phyloP scores from a whole-genome alignment of 1,140 invertebrate genomes.

The Leptopilina boulardi region DNA sequence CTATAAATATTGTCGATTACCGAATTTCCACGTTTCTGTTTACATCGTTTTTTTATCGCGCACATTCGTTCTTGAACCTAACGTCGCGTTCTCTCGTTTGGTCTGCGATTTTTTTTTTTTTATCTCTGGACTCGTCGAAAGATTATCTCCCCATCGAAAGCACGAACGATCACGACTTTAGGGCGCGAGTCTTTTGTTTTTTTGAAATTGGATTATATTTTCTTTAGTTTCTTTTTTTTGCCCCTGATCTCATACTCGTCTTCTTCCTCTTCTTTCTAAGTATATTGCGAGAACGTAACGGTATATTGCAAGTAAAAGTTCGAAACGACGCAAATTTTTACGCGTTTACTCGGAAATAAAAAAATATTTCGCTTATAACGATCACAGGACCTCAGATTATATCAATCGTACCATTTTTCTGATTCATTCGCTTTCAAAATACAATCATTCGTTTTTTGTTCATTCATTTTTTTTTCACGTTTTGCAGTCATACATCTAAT shows the following conservation, averaged over 20 bases:
- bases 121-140: conserved; percentile 59
- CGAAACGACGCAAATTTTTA: conserved; percentile 75
- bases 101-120: conserved; percentile 49
- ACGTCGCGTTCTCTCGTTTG: conserved; percentile 52
- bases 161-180: conserved; percentile 67
- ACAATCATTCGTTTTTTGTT: conserved; percentile 30
- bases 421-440: conserved; percentile 57
- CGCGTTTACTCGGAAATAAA: conserved; percentile 76
- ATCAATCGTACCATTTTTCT: conserved; percentile 68
- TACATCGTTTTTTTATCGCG: conserved; percentile 1
- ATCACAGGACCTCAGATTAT: conserved; percentile 78
- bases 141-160: conserved; percentile 65
- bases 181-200: conserved; percentile 52
- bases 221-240: conserved; percentile 58
- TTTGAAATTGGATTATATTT: conserved; percentile 53
- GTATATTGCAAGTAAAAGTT: conserved; percentile 77
- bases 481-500: conserved; percentile 8
- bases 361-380: conserved; percentile 78
- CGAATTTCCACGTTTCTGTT: conserved; percentile 34
- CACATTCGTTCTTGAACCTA: conserved; percentile 52
- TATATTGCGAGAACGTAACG: conserved; percentile 77
- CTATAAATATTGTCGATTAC: conserved; percentile 44
- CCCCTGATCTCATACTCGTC: conserved; percentile 66
- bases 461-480: conserved; percentile 42
- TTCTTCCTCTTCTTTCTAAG: conserved; percentile 70